Percentiles rank a stretch among this genome's conserved stretches.
Conservation (phyloP, 2,888 invertebrate genomes). For the Xestia ashworthii region DNA sequence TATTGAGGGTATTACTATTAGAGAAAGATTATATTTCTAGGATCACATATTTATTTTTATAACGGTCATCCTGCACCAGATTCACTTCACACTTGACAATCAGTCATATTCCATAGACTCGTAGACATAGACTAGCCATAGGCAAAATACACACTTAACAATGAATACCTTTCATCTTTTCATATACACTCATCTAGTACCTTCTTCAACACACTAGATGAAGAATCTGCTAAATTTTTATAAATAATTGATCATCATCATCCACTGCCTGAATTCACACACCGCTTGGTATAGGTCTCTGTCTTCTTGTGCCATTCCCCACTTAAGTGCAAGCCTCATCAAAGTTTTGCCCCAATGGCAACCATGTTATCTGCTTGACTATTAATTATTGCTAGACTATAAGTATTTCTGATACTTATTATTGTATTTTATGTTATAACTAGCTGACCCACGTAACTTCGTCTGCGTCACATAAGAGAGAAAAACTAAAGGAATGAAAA, state of each 20-base stretch:
- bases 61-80: too few relatives aligned
- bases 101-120: too few relatives aligned
- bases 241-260: slow-evolving; percentile 1
- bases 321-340: not conserved
- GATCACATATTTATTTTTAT: too few relatives aligned
- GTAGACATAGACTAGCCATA: too few relatives aligned
- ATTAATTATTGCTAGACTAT: not conserved
- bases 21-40: too few relatives aligned
- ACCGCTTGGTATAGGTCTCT: not conserved
- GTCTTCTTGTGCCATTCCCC: not conserved
- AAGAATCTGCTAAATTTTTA: not conserved
- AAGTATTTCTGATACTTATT: not conserved
- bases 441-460: too few relatives aligned
- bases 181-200: not conserved
- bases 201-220: not conserved
- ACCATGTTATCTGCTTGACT: not conserved
- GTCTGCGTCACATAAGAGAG: too few relatives aligned
- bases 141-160: too few relatives aligned
- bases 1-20: too few relatives aligned
- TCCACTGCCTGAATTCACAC: not conserved
- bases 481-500: too few relatives aligned
- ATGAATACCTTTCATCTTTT: not conserved
- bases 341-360: not conserved
- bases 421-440: not conserved
- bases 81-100: too few relatives aligned